Base-by-base conservation (phyloP, 1,140 invertebrate genomes). In the Cylas formicarius region DNA sequence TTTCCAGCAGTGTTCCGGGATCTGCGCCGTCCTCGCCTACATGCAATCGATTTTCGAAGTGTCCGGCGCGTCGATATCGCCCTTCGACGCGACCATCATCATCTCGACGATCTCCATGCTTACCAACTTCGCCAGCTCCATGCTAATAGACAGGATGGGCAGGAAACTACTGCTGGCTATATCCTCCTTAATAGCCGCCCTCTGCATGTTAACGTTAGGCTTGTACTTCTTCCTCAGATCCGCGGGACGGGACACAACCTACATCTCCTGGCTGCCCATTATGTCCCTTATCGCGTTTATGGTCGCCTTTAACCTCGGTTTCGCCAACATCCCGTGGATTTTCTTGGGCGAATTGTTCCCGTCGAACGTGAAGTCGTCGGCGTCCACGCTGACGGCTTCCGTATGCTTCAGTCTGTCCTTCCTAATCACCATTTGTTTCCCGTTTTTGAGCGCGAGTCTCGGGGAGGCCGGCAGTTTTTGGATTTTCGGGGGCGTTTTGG, bases 291-390 rank as follows among this genome's bases (percentile, higher is more conserved):
- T 55, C 6, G 18, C 42, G 3, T 61, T 53, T 32, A 51, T 55
- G 17, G 13, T 51, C 2, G 36, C 38, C 2, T 61, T 57, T 31
- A 53, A 54, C 35, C 50, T 42, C 14, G 84, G 83, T 1, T 80
- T 86, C 50, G 86, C 86, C 0, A 82, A 86, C 0, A 65, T 91
- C 5, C 83, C 86, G 0, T 89, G 86, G 84, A 75, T 86, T 1
- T 74, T 92, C 21, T 80, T 87, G 72, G 80, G 80, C 1, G 84
- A 92, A 65, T 75, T 90, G 52, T 84, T 89, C 51, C 77, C 87
- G 2, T 70, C 78, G 0, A 77, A 80, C 50, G 77, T 86, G 1
- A 82, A 86, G 59, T 77, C 81, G 0, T 64, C 76, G 2, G 85
- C 84, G 1, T 79, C 81, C 1, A 76, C 82, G 0, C 68, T 89